Evolutionary conservation across 2,888 invertebrate species (phyloP), one percentile per base, ranked within the genome.

Genomic region (Cheilosia vernalis): DNA sequence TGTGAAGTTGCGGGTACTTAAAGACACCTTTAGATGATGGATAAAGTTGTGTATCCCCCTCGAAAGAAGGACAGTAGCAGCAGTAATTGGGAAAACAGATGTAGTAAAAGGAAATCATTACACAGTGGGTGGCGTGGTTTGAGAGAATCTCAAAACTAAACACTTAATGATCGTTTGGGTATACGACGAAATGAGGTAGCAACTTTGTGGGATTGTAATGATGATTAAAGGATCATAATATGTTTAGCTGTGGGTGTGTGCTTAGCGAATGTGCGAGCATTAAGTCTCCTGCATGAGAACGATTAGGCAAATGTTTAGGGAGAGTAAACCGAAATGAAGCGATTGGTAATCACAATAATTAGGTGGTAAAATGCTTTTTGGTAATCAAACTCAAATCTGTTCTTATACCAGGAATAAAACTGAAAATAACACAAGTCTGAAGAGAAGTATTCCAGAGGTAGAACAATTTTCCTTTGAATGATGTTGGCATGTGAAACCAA

Each of bases 11-110:
- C 17, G 40, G 63, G 64, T 79, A 69, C 74, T 79, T 70, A 64
- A 60, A 66, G 60, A 70, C 79, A 80, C 74, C 69, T 84, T 70
- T 40, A 80, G 40, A 60, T 74, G 80, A 80, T 74, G 70, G 74
- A 69, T 74, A 80, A 69, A 66, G 69, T 70, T 79, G 61, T 74
- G 61, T 58, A 55, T 49, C 47, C 37, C n/a, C 42, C 10, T 5
- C 56, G 77, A 60, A 30, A 10, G 24, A 60, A 72, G 66, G 47
- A 64, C 21, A 4, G 33, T 1, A 4, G n/a, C 19, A 21, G 24
- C n/a, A 51, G 9, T 10, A 51, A 40, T 9, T 13, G 49, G 49
- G 5, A 37, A 37, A 30, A 7, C 19, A 27, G n/a, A n/a, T 7
- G 19, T 56, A 17, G 17, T 19, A 15, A 40, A 21, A 42, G 76